A percentile compares a stretch with the other conserved stretches of the same genome.
Evolutionary conservation across 1,140 invertebrate genomes (phyloP).

Genomic region (Cyphomyrmex costatus): DNA sequence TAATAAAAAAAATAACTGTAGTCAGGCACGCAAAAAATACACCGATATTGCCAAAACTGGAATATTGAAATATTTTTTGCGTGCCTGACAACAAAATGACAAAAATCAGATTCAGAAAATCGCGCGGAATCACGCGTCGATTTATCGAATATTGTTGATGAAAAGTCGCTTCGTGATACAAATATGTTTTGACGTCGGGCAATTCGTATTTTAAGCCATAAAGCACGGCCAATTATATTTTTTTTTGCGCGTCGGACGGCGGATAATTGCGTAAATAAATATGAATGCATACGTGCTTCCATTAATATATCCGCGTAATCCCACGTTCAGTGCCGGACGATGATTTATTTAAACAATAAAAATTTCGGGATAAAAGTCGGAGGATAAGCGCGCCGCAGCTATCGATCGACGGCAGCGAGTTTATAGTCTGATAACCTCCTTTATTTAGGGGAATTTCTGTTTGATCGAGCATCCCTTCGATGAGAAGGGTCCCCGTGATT

Average conservation of each 20-base stretch:
- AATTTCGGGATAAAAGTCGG: constrained; percentile 44
- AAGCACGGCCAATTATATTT: constrained; percentile 60
- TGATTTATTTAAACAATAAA: constrained; percentile 63
- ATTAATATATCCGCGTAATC: constrained; percentile 56
- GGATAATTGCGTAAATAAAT: constrained; percentile 63
- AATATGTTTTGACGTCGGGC: constrained; percentile 62
- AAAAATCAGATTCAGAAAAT: constrained; percentile 52
- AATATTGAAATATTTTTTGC: constrained; percentile 50
- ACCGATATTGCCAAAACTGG: constrained; percentile 21
- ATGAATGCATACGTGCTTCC: constrained; percentile 37
- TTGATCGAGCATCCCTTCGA: constrained; percentile 74
- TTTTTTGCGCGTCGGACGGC: constrained; percentile 35
- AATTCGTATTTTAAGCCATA: constrained; percentile 58
- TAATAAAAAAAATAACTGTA: constrained; percentile 10
- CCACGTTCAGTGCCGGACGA: constrained; percentile 14
- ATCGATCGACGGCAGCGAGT: constrained; percentile 62
- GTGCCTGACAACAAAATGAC: constrained; percentile 33
- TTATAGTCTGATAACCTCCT: constrained; percentile 69
- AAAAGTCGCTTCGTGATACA: constrained; percentile 57
- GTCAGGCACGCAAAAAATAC: constrained; percentile 16
- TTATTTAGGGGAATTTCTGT: constrained; percentile 75
- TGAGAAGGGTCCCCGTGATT: constrained; percentile 74
- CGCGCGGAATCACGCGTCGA: constrained; percentile 24
- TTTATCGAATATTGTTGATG: constrained; percentile 56
- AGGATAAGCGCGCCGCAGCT: constrained; percentile 9